Base-by-base conservation (phyloP, 2,888 invertebrate species). In the Sinohyriopsis cumingii region DNA sequence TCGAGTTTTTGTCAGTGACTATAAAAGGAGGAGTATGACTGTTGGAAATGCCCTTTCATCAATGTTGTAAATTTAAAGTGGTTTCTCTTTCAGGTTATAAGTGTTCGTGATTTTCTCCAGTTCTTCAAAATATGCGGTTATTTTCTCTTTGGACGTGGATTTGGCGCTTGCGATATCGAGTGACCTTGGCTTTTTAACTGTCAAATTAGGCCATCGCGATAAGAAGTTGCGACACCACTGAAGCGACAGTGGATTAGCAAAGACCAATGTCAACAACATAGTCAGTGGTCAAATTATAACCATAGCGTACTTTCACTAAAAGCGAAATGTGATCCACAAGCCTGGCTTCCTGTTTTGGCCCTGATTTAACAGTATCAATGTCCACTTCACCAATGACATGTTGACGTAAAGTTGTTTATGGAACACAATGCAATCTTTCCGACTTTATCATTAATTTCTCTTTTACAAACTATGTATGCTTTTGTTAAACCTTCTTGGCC, bases 11-110 rank as follows among this genome's bases (percentile, higher is more conserved):
- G n/a, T 66, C 63, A 19, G 65, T n/a, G 5, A 76, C 66, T 53
- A 76, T 54, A 53, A 55, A 68, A 20, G 73, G 74, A 28, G 73
- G 73, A 20, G 60, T 69, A 61, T 73, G 69, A 22, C 72, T 71
- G 7, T 53, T 53, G 18, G 60, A 60, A 6, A 73, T n/a, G 4
- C 73, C 68, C 53, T 77, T 53, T 75, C 72, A 67, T 73, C 75
- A 28, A 75, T 64, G 22, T 73, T 75, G 28, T 55, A 73, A 0
- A 75, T 75, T 3, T 22, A 24, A 5, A 69, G 60, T 7, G 77
- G 73, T 33, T 69, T 69, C n/a, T 69, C 59, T 22, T 63, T 59
- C n/a, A 75, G 59, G 59, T 68, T 55, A 54, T 77, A 71, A 54
- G 72, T 75, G 0, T 19, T 24, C 5, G 73, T 18, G 12, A 77